phyloP scores from a whole-genome alignment of 2,797 vertebrate species.

The Antrozous pallidus region DNA sequence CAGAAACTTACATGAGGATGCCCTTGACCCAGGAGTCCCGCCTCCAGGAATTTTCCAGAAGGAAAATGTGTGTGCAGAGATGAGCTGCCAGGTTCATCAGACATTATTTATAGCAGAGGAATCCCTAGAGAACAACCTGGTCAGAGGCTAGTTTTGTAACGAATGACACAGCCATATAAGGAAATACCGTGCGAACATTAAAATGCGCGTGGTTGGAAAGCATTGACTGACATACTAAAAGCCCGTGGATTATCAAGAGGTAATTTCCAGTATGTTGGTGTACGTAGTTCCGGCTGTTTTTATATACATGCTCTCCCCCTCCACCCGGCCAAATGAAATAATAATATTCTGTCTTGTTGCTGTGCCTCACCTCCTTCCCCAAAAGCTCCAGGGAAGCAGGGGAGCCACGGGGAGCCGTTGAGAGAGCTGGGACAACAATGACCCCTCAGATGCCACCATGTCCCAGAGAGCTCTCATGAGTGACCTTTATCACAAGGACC shows the following conservation, averaged over 20 bases:
- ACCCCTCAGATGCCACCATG: rapidly evolving
- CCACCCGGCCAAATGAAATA: not conserved
- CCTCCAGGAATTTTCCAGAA: not conserved
- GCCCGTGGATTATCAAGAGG: not conserved
- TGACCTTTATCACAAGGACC: not conserved
- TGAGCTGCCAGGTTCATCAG: not conserved
- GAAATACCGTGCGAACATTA: not conserved
- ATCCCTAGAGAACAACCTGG: not conserved
- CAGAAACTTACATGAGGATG: not conserved
- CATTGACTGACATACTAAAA: not conserved
- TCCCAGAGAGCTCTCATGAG: not conserved
- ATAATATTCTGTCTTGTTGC: not conserved
- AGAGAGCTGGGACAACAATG: rapidly evolving
- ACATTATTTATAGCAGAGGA: not conserved
- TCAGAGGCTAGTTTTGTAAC: not conserved
- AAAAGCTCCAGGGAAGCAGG: not conserved
- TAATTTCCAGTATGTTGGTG: not conserved
- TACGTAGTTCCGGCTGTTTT: not conserved
- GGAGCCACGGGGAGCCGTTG: not conserved
- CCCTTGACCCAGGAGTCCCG: not conserved
- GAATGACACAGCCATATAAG: not conserved
- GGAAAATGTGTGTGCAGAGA: too few relatives aligned
- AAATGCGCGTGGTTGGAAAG: not conserved
- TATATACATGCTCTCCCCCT: not conserved
- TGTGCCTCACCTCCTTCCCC: not conserved